Evolutionary conservation across 2,113 vertebrate genomes (phyloP), one percentile per base, ranked within the genome.

Genomic region (Crypturellus undulatus): DNA sequence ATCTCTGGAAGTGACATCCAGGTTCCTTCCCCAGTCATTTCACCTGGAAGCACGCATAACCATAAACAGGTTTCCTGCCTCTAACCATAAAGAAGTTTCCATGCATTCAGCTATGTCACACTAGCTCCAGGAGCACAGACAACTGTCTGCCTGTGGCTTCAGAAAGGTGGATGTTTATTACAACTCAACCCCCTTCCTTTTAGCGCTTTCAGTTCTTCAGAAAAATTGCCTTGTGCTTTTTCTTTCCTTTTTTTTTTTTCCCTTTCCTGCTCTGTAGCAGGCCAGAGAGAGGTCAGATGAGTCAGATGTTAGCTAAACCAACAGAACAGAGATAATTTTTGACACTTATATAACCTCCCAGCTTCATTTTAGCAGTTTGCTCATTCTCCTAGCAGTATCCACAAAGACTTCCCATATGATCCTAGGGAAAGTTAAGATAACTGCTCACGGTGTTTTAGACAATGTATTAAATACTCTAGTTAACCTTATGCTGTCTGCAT

Each of bases 261-360:
- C 2, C 26, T 70, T 52, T 56, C 67, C 64, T 92, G 24, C 32
- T 42, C 28, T 78, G 21, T 51, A 86, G 56, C 38, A 43, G 60
- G 42, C 77, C 90, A 56, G 51, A 71, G 56, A 68, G 90, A 86
- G 79, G 77, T 94, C 69, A 81, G 77, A 84, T 87, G 77, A 94
- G 71, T 92, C 90, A 95, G 85, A 77, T 28, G 10, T 58, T 94
- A 21, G 68, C 89, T 84, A 93, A 94, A 88, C 47, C 51, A 90
- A 93, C 28, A 92, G 79, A 90, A 86, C 32, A 34, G 64, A 86
- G 76, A 88, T 95, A 88, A 71, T 38, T 90, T 94, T 94, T 96
- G 88, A 84, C 86, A 90, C 56, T 71, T 89, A 64, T 65, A 72
- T 86, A 89, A 72, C 58, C 38, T 90, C 34, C 56, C 22, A 87